A percentile compares a stretch with the other conserved stretches of the same genome.
Evolutionary conservation across 2,888 invertebrate species (phyloP).

Genomic region (Ormyrus labotus): DNA sequence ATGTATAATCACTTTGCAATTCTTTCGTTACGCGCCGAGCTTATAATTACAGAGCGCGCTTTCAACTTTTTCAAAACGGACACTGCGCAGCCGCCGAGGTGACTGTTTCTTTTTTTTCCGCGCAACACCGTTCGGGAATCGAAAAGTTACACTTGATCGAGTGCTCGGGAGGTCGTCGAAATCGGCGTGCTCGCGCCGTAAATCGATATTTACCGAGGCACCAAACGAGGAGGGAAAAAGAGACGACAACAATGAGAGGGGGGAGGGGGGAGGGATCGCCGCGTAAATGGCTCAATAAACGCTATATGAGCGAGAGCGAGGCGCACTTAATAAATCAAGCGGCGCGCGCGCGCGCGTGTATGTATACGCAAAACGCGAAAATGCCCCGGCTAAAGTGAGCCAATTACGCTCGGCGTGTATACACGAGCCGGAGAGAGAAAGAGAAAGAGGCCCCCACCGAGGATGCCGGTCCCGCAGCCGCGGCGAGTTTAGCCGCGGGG

Average conservation of each 20-base stretch:
- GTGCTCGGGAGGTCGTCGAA: no score
- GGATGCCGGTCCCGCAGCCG: not conserved
- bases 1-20: constrained; percentile 29
- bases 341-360: not conserved
- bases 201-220: not conserved
- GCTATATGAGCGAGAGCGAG: not conserved
- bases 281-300: constrained; percentile 45
- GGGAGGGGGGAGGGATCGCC: not conserved
- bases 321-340: constrained; percentile 47
- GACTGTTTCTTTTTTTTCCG: no score
- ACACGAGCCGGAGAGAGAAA: not conserved
- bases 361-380: constrained; percentile 16
- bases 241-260: constrained; percentile 16
- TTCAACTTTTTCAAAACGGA: no score
- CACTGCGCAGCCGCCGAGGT: no score
- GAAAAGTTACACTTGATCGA: no score
- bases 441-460: not conserved
- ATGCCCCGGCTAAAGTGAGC: constrained; percentile 36
- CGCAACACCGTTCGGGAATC: no score
- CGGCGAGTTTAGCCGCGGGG: not conserved
- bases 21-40: not conserved
- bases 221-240: not conserved
- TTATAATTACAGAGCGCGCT: not conserved
- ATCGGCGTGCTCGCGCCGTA: no score
- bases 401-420: constrained; percentile 6